A percentile compares a stretch with the other conserved stretches of the same genome.
Evolutionary conservation across 2,797 vertebrate species (phyloP).

Genomic region (Ataeniobius toweri): DNA sequence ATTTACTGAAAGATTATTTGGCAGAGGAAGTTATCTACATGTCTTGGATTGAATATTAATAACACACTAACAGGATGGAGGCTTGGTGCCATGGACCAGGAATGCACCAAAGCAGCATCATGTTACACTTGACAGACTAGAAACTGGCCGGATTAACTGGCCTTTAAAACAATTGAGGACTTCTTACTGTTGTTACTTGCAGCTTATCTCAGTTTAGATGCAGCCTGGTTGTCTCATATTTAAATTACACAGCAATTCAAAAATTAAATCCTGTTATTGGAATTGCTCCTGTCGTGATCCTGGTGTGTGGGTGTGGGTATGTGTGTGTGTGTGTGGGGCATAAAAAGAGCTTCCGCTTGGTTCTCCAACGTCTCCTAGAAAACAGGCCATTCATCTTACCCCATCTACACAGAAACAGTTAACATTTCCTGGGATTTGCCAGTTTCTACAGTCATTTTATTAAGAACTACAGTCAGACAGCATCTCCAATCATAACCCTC

Average conservation of each 20-base stretch:
- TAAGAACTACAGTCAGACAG: too few relatives aligned
- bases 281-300: too few relatives aligned
- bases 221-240: background rate
- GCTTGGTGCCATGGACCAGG: background rate
- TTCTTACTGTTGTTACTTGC: background rate
- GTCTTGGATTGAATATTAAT: background rate
- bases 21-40: too few relatives aligned
- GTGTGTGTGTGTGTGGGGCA: too few relatives aligned
- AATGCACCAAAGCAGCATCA: background rate
- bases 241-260: background rate
- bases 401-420: too few relatives aligned
- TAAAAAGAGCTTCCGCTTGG: too few relatives aligned
- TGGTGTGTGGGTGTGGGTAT: too few relatives aligned
- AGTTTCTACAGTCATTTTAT: too few relatives aligned
- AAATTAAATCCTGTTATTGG: background rate
- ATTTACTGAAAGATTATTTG: background rate
- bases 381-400: too few relatives aligned
- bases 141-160: background rate
- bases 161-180: background rate
- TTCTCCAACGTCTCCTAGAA: too few relatives aligned
- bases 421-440: too few relatives aligned
- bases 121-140: background rate
- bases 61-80: background rate
- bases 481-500: too few relatives aligned
- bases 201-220: background rate